Evolutionary conservation across 2,113 vertebrate species (phyloP), one percentile per base, ranked within the genome.

Genomic region (Plecotus auritus): DNA sequence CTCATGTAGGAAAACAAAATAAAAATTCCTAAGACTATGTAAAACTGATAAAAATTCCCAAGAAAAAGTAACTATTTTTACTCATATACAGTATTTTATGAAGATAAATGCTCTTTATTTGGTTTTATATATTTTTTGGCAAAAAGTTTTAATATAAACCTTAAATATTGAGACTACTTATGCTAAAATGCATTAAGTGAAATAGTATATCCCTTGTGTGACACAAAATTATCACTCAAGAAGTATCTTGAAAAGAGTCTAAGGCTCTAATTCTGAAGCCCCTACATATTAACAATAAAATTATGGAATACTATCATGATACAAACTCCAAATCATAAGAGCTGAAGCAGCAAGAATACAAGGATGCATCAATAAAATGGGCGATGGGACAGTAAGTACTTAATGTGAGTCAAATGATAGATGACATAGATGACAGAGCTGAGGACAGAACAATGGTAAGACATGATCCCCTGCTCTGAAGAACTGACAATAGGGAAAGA

Each of bases 111-210:
- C 11, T 51, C 54, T 81, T 14, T 47, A 56, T 66, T 88, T 72
- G 32, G 9, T 69, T 42, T 61, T 37, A 69, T 72, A 54, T 5
- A 49, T 26, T 45, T 87, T 88, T 20, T 40, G 32, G 4, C 64
- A 32, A 78, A 90, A 64, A 45, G 1, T 5, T 88, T 83, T 40
- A 67, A 91, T 22, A 13, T 26, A 17, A 47, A 59, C 35, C 26
- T 51, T 80, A 78, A 78, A n/a, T 76, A 94, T 28, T 77, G 32
- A 81, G 12, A 89, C 51, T 59, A 86, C 45, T 85, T 94, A 66
- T 47, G 35, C 66, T 54, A 67, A 74, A 82, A 67, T 77, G 3
- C 69, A 78, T 77, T 70, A 28, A 40, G 5, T 74, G 17, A 93
- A 91, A 49, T 61, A 61, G 1, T 17, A 49, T 28, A 32, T 30